Evolutionary conservation across 2,113 vertebrate genomes (phyloP), one percentile per base, ranked within the genome.

Genomic region (Trachemys scripta): DNA sequence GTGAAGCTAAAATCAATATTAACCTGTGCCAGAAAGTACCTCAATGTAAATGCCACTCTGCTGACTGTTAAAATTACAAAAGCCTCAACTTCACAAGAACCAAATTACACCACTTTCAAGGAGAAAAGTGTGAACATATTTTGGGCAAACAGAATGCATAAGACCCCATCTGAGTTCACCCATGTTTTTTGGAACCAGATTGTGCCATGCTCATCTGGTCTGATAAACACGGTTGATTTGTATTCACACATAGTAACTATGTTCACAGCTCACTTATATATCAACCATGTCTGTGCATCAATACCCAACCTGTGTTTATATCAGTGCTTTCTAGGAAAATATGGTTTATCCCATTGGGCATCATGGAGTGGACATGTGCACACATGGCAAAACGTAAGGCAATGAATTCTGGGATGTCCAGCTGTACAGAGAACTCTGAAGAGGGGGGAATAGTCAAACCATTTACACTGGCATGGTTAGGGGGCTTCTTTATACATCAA

Each of bases 391-490:
- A 84, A 76, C 17, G 24, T 97, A 94, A 96, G 50, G 94, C 93
- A 92, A 97, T 79, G 65, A 0, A 10, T 81, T 96, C 90, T 91
- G 93, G 95, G 95, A 96, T 97, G 92, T 54, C 88, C 81, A 84
- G 90, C 82, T 83, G 84, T 50, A 57, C 1, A 10, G 76, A 62
- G 93, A 97, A 47, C 80, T 3, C 27, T 49, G 85, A 82, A 84
- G 90, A 92, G 72, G 88, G 78, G 47, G 50, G 85, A 47, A 89
- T 27, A 47, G 94, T 90, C 89, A 22, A 96, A 95, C 97, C 49
- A 93, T 96, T 97, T 97, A 51, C 84, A 56, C 89, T 81, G 90
- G 94, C 82, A 57, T 45, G 29, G 42, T 92, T 87, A 42, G 53
- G 17, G 82, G 56, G 88, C 88, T 91, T 94, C 85, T 92, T 90